These are phyloP conservation scores for Mycetomoellerius zeteki DNA, from an alignment of 1,140 invertebrate species.

Conservation along the genomic window DNA sequence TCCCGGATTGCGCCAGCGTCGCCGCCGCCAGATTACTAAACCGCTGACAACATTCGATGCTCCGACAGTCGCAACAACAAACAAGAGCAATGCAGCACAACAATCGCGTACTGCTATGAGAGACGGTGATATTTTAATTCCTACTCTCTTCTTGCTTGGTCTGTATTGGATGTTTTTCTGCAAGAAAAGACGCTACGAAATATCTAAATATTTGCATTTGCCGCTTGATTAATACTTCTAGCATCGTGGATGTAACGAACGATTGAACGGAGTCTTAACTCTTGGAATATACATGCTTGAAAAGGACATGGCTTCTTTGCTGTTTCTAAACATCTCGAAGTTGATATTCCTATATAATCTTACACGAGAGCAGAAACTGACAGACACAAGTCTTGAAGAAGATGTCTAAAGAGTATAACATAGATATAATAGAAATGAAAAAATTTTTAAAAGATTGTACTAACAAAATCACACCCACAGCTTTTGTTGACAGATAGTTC, in stretches of 20 bases:
- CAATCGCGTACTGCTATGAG: neutral
- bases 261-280: neutral
- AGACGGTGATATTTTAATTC: conserved; percentile 20
- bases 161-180: neutral
- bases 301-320: neutral
- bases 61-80: conserved; percentile 32
- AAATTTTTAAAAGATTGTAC: neutral
- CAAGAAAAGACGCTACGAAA: neutral
- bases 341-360: neutral
- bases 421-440: neutral
- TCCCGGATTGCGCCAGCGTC: conserved; percentile 75
- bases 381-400: neutral
- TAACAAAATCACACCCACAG: neutral
- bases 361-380: neutral
- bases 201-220: conserved; percentile 6
- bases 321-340: neutral
- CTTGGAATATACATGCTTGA: neutral
- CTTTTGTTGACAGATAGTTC: neutral
- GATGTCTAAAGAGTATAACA: neutral
- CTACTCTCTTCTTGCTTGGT: neutral
- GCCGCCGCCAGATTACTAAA: conserved; percentile 65
- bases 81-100: conserved; percentile 20
- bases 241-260: neutral
- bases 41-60: conserved; percentile 61
- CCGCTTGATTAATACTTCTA: neutral